Percentiles rank a stretch among this genome's conserved stretches.
Conservation (phyloP, 2,888 invertebrate genomes). For the Eupithecia inturbata region DNA sequence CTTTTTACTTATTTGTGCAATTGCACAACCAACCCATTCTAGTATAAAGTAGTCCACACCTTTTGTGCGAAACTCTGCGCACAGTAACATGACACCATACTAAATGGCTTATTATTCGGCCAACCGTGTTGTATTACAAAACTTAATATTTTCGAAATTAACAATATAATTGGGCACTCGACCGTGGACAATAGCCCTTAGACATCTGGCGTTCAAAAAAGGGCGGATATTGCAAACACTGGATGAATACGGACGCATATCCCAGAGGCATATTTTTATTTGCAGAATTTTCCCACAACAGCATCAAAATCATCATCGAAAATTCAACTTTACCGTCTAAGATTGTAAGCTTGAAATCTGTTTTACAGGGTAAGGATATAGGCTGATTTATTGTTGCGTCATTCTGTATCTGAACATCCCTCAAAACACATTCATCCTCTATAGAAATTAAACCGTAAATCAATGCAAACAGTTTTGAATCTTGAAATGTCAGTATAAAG, state of each 20-base stretch:
- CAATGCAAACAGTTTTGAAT: slow-evolving; percentile 33
- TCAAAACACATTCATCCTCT: slow-evolving; percentile 72
- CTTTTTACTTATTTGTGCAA: slow-evolving; percentile 1
- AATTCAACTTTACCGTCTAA: slow-evolving; percentile 40
- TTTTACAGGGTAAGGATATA: slow-evolving; percentile 39
- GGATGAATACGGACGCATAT: slow-evolving; percentile 74
- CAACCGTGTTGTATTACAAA: slow-evolving; percentile 78
- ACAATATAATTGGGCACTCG: slow-evolving; percentile 84
- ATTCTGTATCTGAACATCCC: slow-evolving; percentile 81
- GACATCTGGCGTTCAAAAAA: slow-evolving; percentile 81
- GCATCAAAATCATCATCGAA: slow-evolving; percentile 29
- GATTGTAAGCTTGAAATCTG: slow-evolving; percentile 46
- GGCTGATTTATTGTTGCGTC: slow-evolving; percentile 46
- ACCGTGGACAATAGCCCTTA: slow-evolving; percentile 61
- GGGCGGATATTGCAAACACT: slow-evolving; percentile 81
- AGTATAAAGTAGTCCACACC: slow-evolving; percentile 26
- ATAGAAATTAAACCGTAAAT: slow-evolving; percentile 39
- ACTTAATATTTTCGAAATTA: slow-evolving; percentile 82
- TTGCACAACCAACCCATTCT: background rate
- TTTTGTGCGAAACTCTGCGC: slow-evolving; percentile 50
- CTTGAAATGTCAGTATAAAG: slow-evolving; percentile 46
- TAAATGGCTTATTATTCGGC: slow-evolving; percentile 78
- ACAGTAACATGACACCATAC: slow-evolving; percentile 58
- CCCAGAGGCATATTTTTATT: slow-evolving; percentile 65
- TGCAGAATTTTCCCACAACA: slow-evolving; percentile 33